A percentile compares a stretch with the other conserved stretches of the same genome.
Evolutionary conservation across 2,113 vertebrate genomes (phyloP).

Genomic region (Mastomys natalensis): DNA sequence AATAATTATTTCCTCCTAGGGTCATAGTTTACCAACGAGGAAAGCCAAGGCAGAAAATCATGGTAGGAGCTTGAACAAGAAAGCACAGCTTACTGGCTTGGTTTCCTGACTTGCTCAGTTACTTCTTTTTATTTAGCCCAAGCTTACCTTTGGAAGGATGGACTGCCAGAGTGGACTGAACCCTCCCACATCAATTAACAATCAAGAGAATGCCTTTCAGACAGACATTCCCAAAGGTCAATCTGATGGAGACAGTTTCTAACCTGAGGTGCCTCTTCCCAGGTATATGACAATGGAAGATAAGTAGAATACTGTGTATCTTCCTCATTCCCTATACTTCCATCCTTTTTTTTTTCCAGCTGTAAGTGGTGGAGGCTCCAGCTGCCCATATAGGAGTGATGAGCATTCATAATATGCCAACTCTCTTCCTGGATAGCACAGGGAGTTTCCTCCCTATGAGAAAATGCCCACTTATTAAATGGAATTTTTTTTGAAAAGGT

Average conservation of each 20-base stretch:
- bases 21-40: neutral
- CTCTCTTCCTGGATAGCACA: neutral
- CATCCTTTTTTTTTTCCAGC: neutral
- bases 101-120: neutral
- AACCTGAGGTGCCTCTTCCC: neutral
- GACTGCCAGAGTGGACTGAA: neutral
- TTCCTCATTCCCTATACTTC: neutral
- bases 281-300: neutral
- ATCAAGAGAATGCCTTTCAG: neutral
- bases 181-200: neutral
- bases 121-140: neutral
- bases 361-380: neutral
- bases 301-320: neutral
- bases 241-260: neutral
- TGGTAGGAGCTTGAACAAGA: neutral
- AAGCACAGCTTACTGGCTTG: neutral
- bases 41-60: neutral
- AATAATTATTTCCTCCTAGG: neutral
- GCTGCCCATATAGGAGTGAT: neutral
- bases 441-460: neutral
- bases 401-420: neutral
- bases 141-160: neutral
- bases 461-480: slow-evolving; percentile 55
- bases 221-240: neutral
- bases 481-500: slow-evolving; percentile 65